phyloP scores from a whole-genome alignment of 2,888 invertebrate genomes.

The Pimpla rufipes region DNA sequence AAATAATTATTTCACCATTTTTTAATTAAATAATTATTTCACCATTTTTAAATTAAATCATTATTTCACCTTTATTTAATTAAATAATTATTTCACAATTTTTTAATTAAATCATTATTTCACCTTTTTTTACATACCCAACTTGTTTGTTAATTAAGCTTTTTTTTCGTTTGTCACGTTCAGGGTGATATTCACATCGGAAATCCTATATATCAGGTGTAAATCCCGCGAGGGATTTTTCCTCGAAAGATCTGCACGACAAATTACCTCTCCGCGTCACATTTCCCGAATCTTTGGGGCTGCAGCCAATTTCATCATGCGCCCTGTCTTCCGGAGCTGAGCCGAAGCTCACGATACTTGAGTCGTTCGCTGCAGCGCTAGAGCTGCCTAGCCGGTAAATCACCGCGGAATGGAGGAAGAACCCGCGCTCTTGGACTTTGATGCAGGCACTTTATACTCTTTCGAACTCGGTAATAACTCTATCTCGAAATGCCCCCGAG shows the following conservation, averaged over 20 bases:
- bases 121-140: no score
- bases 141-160: no score
- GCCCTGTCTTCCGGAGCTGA: neutral
- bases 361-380: neutral
- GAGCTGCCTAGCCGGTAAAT: slow-evolving; percentile 30
- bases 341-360: slow-evolving; percentile 15
- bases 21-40: no score
- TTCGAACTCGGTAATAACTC: slow-evolving; percentile 41
- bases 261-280: slow-evolving; percentile 2
- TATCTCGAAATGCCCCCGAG: slow-evolving; percentile 44
- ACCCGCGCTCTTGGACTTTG: slow-evolving; percentile 57
- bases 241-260: neutral
- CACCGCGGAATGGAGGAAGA: slow-evolving; percentile 37
- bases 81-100: no score
- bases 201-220: neutral
- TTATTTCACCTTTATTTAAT: no score
- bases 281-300: slow-evolving; percentile 4
- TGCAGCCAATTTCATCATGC: slow-evolving; percentile 17
- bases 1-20: no score
- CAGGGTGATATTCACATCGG: neutral
- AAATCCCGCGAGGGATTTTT: neutral
- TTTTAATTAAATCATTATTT: no score
- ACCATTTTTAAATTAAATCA: no score
- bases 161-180: slow-evolving; percentile 7
- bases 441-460: slow-evolving; percentile 45